Evolutionary conservation across 2,113 vertebrate genomes (phyloP).

Genomic region (Struthio camelus): DNA sequence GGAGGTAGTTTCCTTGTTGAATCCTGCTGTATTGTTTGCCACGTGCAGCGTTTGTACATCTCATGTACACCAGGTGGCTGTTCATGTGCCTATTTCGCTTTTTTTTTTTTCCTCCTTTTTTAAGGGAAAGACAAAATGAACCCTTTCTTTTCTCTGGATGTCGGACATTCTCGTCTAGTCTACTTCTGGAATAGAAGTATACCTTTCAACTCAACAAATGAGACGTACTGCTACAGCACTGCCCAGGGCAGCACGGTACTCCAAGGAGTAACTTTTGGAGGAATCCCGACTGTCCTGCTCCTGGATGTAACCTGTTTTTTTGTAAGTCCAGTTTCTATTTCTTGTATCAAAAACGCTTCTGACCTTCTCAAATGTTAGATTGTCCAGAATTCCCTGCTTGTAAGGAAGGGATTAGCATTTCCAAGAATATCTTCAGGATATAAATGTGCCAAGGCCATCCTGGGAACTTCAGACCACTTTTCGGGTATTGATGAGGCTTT

Average conservation of each 20-base stretch:
- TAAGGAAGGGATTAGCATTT: neutral
- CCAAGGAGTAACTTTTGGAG: slow-evolving; percentile 86
- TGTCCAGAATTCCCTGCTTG: neutral
- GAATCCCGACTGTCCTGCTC: slow-evolving; percentile 88
- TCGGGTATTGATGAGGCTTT: no score
- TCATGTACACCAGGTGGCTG: neutral
- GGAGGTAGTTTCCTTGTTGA: neutral
- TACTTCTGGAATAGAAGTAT: slow-evolving; percentile 60
- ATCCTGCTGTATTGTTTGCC: neutral
- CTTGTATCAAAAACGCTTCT: neutral
- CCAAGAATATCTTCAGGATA: neutral
- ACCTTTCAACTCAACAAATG: slow-evolving; percentile 67
- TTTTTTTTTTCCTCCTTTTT: neutral
- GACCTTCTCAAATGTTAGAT: neutral
- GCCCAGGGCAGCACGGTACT: slow-evolving; percentile 83
- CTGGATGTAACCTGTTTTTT: slow-evolving; percentile 88
- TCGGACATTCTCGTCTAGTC: slow-evolving; percentile 52
- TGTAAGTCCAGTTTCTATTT: slow-evolving; percentile 67
- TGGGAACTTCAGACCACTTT: neutral
- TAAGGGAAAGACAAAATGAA: slow-evolving; percentile 56
- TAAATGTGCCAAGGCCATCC: neutral
- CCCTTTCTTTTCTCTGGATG: slow-evolving; percentile 45
- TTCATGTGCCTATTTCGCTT: neutral
- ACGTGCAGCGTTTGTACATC: neutral
- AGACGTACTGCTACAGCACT: slow-evolving; percentile 82